Base-by-base conservation (phyloP, 2,797 vertebrate species). In the Lutjanus argentimaculatus region DNA sequence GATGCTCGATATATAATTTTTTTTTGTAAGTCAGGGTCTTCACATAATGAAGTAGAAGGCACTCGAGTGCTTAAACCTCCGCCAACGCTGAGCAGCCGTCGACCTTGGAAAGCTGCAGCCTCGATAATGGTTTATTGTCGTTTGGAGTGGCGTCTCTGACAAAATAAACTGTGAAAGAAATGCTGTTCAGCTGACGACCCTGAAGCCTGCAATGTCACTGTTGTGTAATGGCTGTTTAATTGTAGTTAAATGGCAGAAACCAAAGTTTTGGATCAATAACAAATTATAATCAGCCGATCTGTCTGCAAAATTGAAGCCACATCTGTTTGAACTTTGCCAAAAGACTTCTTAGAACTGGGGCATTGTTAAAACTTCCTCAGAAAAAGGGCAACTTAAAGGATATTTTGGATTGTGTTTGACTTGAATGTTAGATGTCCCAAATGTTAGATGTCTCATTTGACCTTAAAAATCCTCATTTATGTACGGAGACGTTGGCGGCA, bases 11-110 rank as follows among this genome's bases (percentile, higher is more conserved):
- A 8, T 25, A 13, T 57, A 0, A 61, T 78, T 48, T 19, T 58
- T 30, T n/a, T 15, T 7, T 13, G n/a, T 3, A 13, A 48, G 14
- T 63, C 36, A 0, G 25, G 67, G 61, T 75, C 16, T 46, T 62
- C 67, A 40, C 12, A 25, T 68, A 77, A 75, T 48, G n/a, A 81
- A 72, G 15, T 17, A 3, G 48, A 67, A 51, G 36, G 9, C 53
- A 21, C 58, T 61, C 6, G 0, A 72, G 67, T 8, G 61, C 51
- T 51, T 2, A 15, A 25, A 22, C 12, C 45, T 51, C 66, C 14
- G 3, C 66, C 66, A 8, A 14, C 49, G 17, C 45, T 7, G 13
- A 17, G 25, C 19, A 10, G 53, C 1, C 2, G 21, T 21, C 2
- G 62, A 25, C 57, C 49, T 52, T 7, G 25, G 14, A 17, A 3